Percentiles rank a stretch among this genome's conserved stretches.
These are phyloP conservation scores for Mionectes olivaceus DNA, from an alignment of 2,797 vertebrate species.

Conservation along the genomic window DNA sequence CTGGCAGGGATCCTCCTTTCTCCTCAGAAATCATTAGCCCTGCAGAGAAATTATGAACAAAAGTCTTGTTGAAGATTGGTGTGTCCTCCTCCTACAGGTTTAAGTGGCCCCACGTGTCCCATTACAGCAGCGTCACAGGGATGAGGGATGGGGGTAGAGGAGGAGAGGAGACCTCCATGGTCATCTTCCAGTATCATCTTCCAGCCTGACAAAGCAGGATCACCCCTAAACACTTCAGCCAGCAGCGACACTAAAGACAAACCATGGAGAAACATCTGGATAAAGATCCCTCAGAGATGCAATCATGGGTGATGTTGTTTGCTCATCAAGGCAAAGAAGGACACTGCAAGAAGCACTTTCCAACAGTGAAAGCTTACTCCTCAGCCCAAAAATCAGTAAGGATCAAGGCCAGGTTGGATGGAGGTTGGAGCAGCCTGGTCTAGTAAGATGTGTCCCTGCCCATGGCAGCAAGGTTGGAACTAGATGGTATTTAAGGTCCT, in stretches of 20 bases:
- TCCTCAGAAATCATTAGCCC: neutral
- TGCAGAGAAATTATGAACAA: neutral
- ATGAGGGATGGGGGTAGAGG: neutral
- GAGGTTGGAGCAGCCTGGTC: too few relatives aligned
- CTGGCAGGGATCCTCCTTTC: neutral
- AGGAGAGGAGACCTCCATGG: neutral
- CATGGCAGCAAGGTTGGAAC: neutral
- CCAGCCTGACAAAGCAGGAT: neutral
- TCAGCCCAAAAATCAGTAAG: neutral
- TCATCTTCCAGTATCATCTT: neutral
- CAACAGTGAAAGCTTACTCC: neutral
- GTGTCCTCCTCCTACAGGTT: neutral
- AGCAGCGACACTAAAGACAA: neutral
- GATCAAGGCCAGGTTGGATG: neutral
- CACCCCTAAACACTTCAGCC: neutral
- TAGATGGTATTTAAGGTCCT: neutral
- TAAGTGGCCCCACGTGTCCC: rapidly evolving
- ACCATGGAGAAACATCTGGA: neutral
- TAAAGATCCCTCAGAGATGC: neutral
- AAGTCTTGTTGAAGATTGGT: neutral
- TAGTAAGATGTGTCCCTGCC: neutral
- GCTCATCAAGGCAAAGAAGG: neutral
- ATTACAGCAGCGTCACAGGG: neutral
- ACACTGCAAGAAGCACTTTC: neutral
- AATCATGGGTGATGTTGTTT: neutral